Evolutionary conservation across 2,797 vertebrate species (phyloP), one percentile per base, ranked within the genome.

Genomic region (Odontamblyopus lacepedii): DNA sequence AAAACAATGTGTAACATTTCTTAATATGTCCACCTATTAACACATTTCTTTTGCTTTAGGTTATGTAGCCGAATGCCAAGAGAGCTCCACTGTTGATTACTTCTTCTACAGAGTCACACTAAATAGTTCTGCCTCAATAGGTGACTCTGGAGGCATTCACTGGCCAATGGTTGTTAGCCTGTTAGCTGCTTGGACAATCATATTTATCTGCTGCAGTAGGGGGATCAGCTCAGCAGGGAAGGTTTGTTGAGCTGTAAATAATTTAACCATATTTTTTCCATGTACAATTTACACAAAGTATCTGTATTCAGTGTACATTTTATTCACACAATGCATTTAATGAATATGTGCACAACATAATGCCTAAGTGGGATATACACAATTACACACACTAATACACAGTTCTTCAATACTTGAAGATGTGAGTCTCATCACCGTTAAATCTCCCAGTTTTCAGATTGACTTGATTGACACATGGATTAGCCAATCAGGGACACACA

Each of bases 211-310:
- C 83, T 93, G 65, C 53, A 96, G 98, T 74, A 90, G 94, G 4
- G 97, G 97, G 66, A 98, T 98, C n/a, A 93, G 95, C 90, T 95
- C 95, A 50, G 95, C 96, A 0, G 97, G 97, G 60, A 99, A 99
- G 96, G 97, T 98, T 87, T 2, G 72, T 95, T 71, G 3, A 16
- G 9, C 62, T 55, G 55, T 18, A 26, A 30, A 26, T 38, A 38
- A 38, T 38, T 60, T 29, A 32, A 56, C 19, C 16, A 6, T 18
- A 7, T 55, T n/a, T 55, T 55, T n/a, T 57, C 23, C 9, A 26
- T 26, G 56, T 27, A 57, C 56, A n/a, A 55, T 7, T 55, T n/a
- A 55, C 51, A 55, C 6, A 55, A 55, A n/a, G 7, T n/a, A n/a
- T 55, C 5, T 18, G 5, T 55, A 19, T 38, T 38, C 8, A 38